A percentile compares a stretch with the other conserved stretches of the same genome.
phyloP scores from a whole-genome alignment of 2,797 vertebrate species.

The Chaetodon trifasciatus region DNA sequence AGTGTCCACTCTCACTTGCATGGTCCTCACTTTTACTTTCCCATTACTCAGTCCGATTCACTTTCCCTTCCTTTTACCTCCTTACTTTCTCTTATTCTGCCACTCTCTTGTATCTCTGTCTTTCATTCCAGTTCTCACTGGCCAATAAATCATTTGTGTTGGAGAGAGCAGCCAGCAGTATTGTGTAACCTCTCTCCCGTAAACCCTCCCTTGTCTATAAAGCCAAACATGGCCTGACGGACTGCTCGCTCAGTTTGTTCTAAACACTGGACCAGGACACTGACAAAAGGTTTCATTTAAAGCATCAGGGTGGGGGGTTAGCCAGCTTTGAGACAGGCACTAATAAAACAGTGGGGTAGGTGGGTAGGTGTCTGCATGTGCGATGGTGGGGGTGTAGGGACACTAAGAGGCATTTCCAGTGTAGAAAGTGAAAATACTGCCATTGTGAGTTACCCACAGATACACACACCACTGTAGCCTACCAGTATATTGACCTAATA shows the following conservation, averaged over 20 bases:
- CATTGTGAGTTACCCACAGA: constrained; percentile 2
- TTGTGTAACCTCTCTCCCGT: constrained; percentile 72
- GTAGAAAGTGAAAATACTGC: constrained; percentile 30
- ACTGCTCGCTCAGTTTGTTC: constrained; percentile 76
- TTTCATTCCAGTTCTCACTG: constrained; percentile 69
- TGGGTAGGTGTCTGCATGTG: constrained; percentile 53
- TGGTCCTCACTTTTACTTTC: constrained; percentile 65
- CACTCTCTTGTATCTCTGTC: constrained; percentile 65
- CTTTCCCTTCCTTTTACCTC: constrained; percentile 60
- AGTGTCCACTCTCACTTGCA: constrained; percentile 62
- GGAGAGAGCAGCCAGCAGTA: constrained; percentile 63
- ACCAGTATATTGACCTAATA: neutral
- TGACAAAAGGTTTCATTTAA: constrained; percentile 80
- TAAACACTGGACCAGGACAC: constrained; percentile 69
- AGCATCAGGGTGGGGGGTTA: constrained; percentile 65
- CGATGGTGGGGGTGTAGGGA: constrained; percentile 6
- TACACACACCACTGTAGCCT: neutral
- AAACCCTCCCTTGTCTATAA: constrained; percentile 70
- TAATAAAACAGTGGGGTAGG: constrained; percentile 72
- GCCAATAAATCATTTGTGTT: constrained; percentile 80
- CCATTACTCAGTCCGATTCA: constrained; percentile 63
- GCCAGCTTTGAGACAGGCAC: constrained; percentile 57
- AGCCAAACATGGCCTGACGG: constrained; percentile 72
- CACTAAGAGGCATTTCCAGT: constrained; percentile 38
- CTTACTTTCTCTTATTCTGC: constrained; percentile 58